Evolutionary conservation across 2,797 vertebrate species (phyloP).

Genomic region (Peromyscus eremicus): DNA sequence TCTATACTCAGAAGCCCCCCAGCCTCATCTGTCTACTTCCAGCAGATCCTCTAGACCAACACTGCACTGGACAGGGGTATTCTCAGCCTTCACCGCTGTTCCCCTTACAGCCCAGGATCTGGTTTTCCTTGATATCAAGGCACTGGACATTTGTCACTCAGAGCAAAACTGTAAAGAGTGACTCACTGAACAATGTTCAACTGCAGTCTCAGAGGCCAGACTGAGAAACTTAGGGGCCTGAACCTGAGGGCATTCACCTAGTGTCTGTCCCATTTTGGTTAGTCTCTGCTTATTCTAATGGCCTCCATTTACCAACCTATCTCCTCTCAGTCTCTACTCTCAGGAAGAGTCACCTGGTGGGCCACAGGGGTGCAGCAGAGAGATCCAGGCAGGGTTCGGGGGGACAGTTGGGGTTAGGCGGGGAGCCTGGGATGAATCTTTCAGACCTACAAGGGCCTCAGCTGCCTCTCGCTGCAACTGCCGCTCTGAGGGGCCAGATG

Average conservation of each 20-base stretch:
- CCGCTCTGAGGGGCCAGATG: slow-evolving; percentile 75
- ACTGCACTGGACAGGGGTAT: neutral
- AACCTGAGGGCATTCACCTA: neutral
- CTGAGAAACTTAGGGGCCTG: neutral
- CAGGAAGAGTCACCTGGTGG: slow-evolving; percentile 62
- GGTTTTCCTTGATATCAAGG: neutral
- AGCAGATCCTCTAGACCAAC: neutral
- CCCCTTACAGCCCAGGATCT: neutral
- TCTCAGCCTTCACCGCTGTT: neutral
- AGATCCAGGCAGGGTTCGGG: slow-evolving; percentile 63
- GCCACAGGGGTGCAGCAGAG: slow-evolving; percentile 65
- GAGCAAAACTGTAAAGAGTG: neutral
- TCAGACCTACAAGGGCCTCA: slow-evolving; percentile 84
- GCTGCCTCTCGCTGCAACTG: slow-evolving; percentile 85
- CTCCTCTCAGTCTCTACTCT: slow-evolving; percentile 5
- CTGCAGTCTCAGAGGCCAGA: neutral
- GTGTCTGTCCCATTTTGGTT: neutral
- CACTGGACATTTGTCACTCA: slow-evolving; percentile 36
- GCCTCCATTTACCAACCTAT: neutral
- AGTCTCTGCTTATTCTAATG: neutral
- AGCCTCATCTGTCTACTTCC: neutral
- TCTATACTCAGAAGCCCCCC: neutral
- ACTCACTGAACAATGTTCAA: neutral
- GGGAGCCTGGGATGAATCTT: slow-evolving; percentile 80
- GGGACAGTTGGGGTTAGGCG: slow-evolving; percentile 51